Percentiles rank a stretch among this genome's conserved stretches.
phyloP scores from a whole-genome alignment of 2,113 vertebrate species.

The Ictalurus furcatus region DNA sequence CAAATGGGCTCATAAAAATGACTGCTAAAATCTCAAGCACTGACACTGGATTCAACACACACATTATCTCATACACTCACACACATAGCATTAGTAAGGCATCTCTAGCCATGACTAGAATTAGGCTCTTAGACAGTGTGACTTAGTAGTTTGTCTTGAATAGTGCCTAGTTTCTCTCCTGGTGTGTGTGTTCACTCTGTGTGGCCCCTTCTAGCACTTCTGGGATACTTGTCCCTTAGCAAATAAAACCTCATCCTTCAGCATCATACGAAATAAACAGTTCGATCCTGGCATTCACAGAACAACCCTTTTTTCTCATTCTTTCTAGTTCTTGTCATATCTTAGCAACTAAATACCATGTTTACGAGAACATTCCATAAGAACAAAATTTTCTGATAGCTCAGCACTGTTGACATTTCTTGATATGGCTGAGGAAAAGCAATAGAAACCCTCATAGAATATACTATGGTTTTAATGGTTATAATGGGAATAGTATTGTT shows the following conservation, averaged over 20 bases:
- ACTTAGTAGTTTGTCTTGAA: not conserved
- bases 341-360: not conserved
- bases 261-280: not conserved
- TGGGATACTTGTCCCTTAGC: not conserved
- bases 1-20: slow-evolving; percentile 68
- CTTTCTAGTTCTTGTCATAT: not conserved
- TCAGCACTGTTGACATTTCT: not conserved
- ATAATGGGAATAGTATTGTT: too few species aligned
- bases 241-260: not conserved
- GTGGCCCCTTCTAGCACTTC: not conserved
- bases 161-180: not conserved
- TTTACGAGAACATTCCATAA: not conserved
- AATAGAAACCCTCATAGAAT: too few species aligned
- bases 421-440: not conserved
- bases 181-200: not conserved
- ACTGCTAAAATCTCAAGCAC: slow-evolving; percentile 64
- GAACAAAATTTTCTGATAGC: not conserved
- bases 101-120: not conserved
- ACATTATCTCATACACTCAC: slow-evolving; percentile 41
- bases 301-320: not conserved
- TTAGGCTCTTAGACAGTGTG: not conserved
- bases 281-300: too few species aligned
- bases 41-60: slow-evolving; percentile 37
- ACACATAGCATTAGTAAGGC: not conserved
- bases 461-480: too few species aligned